Evolutionary conservation across 2,113 vertebrate species (phyloP).

Genomic region (Anarrhichthys ocellatus): DNA sequence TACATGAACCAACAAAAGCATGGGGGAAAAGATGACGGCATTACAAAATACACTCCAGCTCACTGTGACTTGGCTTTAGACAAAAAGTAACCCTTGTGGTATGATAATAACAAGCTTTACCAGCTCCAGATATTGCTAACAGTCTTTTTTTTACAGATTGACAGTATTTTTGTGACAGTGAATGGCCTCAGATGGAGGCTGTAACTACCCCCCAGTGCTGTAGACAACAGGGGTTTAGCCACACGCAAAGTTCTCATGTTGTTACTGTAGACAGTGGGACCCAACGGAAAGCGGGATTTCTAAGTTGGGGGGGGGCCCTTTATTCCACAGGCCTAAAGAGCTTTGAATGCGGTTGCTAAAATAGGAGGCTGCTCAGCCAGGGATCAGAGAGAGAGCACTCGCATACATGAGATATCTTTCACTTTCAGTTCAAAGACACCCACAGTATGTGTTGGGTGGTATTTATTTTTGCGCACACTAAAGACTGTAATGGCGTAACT

Average conservation of each 20-base stretch:
- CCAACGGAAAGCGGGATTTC: conserved; percentile 47
- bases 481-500: conserved; percentile 29
- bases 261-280: conserved; percentile 53
- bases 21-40: conserved; percentile 56
- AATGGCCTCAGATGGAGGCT: conserved; percentile 41
- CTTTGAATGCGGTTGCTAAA: conserved; percentile 60
- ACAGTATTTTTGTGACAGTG: conserved; percentile 46
- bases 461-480: conserved; percentile 42
- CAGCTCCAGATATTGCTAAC: conserved; percentile 41
- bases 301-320: conserved; percentile 46
- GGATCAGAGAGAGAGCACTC: conserved; percentile 43
- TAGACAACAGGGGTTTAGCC: conserved; percentile 42
- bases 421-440: conserved; percentile 41
- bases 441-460: conserved; percentile 34
- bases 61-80: conserved; percentile 21
- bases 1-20: conserved; percentile 40
- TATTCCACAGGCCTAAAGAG: conserved; percentile 53
- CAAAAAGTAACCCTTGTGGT: conserved; percentile 44
- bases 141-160: conserved; percentile 38
- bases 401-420: conserved; percentile 58
- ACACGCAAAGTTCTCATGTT: conserved; percentile 66
- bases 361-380: conserved; percentile 50
- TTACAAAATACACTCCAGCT: conserved; percentile 33
- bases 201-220: conserved; percentile 11
- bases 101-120: conserved; percentile 61